These are phyloP conservation scores for Argyrosomus regius DNA, from an alignment of 2,797 vertebrate species.

Conservation along the genomic window DNA sequence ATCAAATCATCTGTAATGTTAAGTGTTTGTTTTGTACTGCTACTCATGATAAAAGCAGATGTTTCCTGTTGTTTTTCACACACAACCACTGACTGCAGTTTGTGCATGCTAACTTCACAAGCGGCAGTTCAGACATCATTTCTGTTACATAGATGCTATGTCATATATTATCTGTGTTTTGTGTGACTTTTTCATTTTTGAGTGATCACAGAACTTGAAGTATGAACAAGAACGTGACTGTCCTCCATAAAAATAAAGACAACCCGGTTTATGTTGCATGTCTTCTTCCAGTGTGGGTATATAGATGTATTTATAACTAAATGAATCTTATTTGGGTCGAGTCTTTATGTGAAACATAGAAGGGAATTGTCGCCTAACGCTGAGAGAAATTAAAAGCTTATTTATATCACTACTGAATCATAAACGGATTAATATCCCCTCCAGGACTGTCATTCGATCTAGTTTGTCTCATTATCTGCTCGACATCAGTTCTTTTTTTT, in stretches of 20 bases:
- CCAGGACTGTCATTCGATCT: background rate
- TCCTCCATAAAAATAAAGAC: conserved; percentile 61
- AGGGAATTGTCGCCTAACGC: background rate
- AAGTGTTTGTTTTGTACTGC: conserved; percentile 41
- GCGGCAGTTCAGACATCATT: conserved; percentile 19
- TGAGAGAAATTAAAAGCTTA: background rate
- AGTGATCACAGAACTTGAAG: conserved; percentile 42
- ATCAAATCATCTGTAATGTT: conserved; percentile 20
- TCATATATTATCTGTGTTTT: conserved; percentile 39
- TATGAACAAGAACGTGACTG: conserved; percentile 34
- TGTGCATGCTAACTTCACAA: conserved; percentile 57
- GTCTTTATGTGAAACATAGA: background rate
- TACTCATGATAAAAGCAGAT: conserved; percentile 8
- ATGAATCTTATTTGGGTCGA: background rate
- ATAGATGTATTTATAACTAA: background rate
- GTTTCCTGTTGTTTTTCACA: conserved; percentile 24
- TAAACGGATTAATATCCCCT: background rate
- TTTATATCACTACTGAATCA: conserved; percentile 6
- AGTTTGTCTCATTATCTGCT: background rate
- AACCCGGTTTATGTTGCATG: conserved; percentile 40
- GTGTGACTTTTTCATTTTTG: conserved; percentile 63
- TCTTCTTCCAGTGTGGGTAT: conserved; percentile 20
- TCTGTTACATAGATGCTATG: conserved; percentile 42
- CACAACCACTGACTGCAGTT: conserved; percentile 48
- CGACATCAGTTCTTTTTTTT: background rate